Evolutionary conservation across 2,113 vertebrate species (phyloP).

Genomic region (rat (Rattus norvegicus)): GRCr8 NC_086023.1:40268001-40268500

Average conservation of each 20-base stretch:
- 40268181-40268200: background rate
- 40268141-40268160: background rate
- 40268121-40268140: slow-evolving; percentile 21
- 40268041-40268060: background rate
- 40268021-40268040: background rate
- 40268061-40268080: background rate
- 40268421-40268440: background rate
- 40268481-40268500: background rate
- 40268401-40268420: background rate
- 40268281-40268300: background rate
- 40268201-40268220: background rate
- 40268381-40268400: background rate
- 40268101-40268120: background rate
- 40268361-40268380: background rate
- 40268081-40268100: background rate
- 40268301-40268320: background rate
- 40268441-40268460: background rate
- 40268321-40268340: background rate
- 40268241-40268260: background rate
- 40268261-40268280: background rate
- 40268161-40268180: slow-evolving; percentile 32
- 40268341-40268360: background rate
- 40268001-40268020: background rate
- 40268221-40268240: background rate
- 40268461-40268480: background rate